Base-by-base conservation (phyloP, 2,113 vertebrate species). In the Tylochromis polylepis region DNA sequence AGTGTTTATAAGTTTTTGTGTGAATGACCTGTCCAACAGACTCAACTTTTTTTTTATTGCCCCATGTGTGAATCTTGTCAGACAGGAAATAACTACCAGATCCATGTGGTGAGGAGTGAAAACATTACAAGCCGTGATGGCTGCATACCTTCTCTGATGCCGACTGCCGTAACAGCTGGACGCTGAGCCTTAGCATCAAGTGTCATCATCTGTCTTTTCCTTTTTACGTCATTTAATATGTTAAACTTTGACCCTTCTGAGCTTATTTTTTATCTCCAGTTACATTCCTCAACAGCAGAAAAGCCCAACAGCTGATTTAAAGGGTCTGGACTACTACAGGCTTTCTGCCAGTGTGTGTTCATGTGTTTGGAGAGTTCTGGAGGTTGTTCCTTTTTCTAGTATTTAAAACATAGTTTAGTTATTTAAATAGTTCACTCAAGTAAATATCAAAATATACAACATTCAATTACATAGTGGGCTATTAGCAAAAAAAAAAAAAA, bases 71-170 rank as follows among this genome's bases (percentile, higher is more conserved):
- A 67, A 86, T 81, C 51, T 46, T 3, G 4, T 90, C 81, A 57
- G 79, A 91, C 86, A 91, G 91, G 84, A 93, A 93, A 88, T 84
- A 82, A 60, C 83, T 58, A 31, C 75, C 31, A 84, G 88, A 58
- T 53, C 81, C 88, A 78, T 83, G 91, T 20, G 31, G 84, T 6
- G 85, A 29, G 72, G 85, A 89, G 93, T 89, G 88, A 89, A 92
- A 94, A 91, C 91, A 91, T 91, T 89, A 94, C 88, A 90, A 92
- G 87, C 91, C 65, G 81, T 2, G 81, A 72, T 79, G 82, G 89
- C 87, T 4, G 83, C 84, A 85, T 88, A 51, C 49, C 86, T 85
- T 77, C 9, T 83, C 87, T 75, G 59, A 89, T 65, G 84, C 67
- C 3, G 38, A 27, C 43, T 8, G 86, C 59, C 5, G 2, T 16